Conservation (phyloP, 2,797 vertebrate genomes). For the Pteropus rufus region DNA sequence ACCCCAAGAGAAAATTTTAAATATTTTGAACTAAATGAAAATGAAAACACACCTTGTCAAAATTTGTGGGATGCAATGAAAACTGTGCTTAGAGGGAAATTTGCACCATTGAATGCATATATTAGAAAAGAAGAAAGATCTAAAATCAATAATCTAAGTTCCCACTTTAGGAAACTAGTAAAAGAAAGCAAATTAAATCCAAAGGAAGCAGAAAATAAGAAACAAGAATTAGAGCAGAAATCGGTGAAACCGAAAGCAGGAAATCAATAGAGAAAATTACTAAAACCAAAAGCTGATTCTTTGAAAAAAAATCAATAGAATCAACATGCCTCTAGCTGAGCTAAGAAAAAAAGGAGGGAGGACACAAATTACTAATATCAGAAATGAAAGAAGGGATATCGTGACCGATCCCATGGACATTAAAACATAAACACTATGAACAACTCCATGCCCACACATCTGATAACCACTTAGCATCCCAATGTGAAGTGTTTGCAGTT, state of each 20-base stretch:
- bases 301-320: background rate
- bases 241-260: background rate
- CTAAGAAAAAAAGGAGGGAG: background rate
- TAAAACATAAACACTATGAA: background rate
- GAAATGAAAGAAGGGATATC: background rate
- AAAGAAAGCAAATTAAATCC: background rate
- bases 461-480: background rate
- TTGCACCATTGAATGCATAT: background rate
- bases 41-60: background rate
- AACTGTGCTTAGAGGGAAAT: background rate
- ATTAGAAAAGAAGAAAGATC: background rate
- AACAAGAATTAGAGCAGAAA: background rate
- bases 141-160: background rate
- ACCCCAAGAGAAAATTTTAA: background rate
- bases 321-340: background rate
- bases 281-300: background rate
- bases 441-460: background rate
- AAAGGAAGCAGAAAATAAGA: background rate
- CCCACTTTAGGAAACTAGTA: background rate
- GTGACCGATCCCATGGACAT: background rate
- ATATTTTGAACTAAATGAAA: background rate
- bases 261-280: background rate
- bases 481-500: background rate
- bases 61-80: background rate
- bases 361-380: background rate